Evolutionary conservation across 2,888 invertebrate genomes (phyloP).

Genomic region (Sesamia inferens): DNA sequence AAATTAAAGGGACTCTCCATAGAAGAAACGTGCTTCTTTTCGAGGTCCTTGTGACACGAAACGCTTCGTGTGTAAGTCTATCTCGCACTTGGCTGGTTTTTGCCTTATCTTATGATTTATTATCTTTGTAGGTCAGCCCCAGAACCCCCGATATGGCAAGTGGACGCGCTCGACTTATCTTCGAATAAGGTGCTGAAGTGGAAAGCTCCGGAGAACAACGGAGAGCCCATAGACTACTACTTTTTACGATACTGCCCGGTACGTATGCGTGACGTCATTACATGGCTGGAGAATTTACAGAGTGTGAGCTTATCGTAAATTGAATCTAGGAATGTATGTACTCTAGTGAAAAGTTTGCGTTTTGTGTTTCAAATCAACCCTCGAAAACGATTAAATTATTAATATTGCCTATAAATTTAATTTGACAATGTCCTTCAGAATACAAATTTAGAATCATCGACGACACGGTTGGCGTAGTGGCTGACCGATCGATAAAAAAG

Average conservation of each 20-base stretch:
- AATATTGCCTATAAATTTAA: not conserved
- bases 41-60: not conserved
- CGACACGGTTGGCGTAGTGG: no score
- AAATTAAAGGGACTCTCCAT: not conserved
- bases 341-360: not conserved
- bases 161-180: conserved; percentile 63
- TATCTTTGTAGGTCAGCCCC: conserved; percentile 76
- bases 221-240: conserved; percentile 80
- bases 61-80: no score
- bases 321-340: not conserved
- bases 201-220: conserved; percentile 76
- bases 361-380: not conserved
- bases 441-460: no score
- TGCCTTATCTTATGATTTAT: not conserved
- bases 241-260: conserved; percentile 80
- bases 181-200: conserved; percentile 74
- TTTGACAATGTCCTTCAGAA: not conserved
- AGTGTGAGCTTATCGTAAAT: not conserved
- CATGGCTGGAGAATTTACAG: not conserved
- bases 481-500: no score
- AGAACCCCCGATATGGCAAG: conserved; percentile 75
- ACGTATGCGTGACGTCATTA: conserved; percentile 56
- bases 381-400: not conserved
- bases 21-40: not conserved
- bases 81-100: not conserved